These are phyloP conservation scores for Otus sunia DNA, from an alignment of 2,113 vertebrate species.

Conservation along the genomic window DNA sequence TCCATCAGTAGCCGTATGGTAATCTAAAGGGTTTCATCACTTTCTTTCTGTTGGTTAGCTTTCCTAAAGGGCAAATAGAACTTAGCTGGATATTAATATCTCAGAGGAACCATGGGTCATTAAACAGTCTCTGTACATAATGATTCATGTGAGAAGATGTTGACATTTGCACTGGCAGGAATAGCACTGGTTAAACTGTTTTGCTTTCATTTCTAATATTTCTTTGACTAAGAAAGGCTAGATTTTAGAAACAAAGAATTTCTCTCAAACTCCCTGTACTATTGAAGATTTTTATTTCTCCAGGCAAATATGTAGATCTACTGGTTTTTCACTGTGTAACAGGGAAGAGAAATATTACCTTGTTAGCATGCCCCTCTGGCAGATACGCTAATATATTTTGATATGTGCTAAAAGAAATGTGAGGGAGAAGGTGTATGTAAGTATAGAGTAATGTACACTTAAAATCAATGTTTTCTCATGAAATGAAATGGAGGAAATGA, in stretches of 20 bases:
- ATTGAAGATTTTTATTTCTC: background rate
- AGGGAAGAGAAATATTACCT: background rate
- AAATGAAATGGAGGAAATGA: background rate
- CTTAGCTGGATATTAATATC: background rate
- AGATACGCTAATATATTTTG: background rate
- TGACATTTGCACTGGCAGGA: background rate
- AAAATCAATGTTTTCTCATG: background rate
- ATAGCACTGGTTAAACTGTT: background rate
- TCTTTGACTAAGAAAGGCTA: background rate
- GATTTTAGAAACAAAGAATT: background rate
- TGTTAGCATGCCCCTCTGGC: background rate
- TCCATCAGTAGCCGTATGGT: background rate
- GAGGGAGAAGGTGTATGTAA: background rate
- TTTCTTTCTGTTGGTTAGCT: background rate
- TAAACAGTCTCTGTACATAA: background rate
- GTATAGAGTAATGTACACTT: background rate
- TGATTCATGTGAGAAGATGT: background rate
- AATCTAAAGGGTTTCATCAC: constrained; percentile 1
- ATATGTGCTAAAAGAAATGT: background rate
- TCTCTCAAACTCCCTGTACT: background rate
- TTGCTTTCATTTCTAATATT: background rate
- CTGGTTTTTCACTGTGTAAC: background rate
- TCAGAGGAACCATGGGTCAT: background rate
- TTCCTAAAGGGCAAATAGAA: constrained; percentile 7
- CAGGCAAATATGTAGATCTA: background rate